These are phyloP conservation scores for Rhinolophus ferrumequinum DNA, from an alignment of 2,113 vertebrate genomes.

Conservation along the genomic window DNA sequence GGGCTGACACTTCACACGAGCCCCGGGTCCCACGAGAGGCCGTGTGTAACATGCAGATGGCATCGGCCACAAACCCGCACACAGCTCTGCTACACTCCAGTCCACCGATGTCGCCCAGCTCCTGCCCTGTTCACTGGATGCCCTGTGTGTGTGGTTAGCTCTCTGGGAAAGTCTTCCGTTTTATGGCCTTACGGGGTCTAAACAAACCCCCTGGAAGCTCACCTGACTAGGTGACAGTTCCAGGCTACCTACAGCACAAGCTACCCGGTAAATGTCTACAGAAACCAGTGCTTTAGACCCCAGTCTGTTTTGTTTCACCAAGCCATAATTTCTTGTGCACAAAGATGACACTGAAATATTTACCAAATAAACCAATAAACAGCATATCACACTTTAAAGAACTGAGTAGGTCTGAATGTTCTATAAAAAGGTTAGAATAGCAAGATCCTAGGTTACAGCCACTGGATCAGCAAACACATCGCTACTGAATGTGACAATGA, in stretches of 20 bases:
- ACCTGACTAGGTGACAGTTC: fast-evolving
- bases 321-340: not conserved
- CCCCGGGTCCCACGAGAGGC: not conserved
- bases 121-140: not conserved
- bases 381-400: not conserved
- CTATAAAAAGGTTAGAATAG: fast-evolving
- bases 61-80: not conserved
- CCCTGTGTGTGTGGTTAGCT: fast-evolving
- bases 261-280: fast-evolving
- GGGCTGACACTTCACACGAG: not conserved
- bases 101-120: not conserved
- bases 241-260: fast-evolving
- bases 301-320: not conserved
- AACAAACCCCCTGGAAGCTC: not conserved
- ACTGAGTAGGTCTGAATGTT: not conserved
- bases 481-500: not conserved
- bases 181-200: too few relatives aligned
- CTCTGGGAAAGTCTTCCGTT: too few relatives aligned
- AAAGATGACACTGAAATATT: not conserved
- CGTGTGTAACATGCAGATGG: too few relatives aligned
- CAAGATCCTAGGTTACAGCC: not conserved
- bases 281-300: not conserved
- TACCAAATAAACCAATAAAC: not conserved
- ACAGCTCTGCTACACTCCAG: not conserved
- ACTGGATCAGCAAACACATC: fast-evolving